These are phyloP conservation scores for Orthosia cruda DNA, from an alignment of 2,888 invertebrate genomes.

Conservation along the genomic window DNA sequence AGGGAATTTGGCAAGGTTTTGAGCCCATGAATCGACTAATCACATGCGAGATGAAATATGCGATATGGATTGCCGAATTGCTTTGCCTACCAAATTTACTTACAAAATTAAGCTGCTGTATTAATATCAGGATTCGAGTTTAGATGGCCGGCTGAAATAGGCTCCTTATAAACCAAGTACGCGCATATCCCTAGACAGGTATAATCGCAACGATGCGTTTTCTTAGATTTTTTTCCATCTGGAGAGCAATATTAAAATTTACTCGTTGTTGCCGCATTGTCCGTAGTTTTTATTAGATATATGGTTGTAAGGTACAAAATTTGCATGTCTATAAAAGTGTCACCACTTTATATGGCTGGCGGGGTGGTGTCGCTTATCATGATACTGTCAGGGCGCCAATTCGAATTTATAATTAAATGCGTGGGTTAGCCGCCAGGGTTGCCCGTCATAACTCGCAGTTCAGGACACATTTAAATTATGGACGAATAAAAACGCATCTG, in stretches of 20 bases:
- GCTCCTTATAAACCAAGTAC: background rate
- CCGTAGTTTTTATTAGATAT: slow-evolving; percentile 29
- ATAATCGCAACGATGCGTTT: background rate
- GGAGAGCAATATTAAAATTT: background rate
- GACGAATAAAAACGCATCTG: slow-evolving; percentile 50
- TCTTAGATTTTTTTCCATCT: no score
- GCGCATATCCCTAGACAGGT: background rate
- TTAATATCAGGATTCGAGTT: no score
- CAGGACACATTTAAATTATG: slow-evolving; percentile 48
- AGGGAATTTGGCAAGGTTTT: no score
- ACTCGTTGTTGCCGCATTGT: background rate
- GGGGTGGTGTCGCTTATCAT: slow-evolving; percentile 52
- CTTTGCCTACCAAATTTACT: no score
- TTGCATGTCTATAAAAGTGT: slow-evolving; percentile 61
- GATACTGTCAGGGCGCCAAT: slow-evolving; percentile 57
- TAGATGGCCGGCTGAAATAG: no score
- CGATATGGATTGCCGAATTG: no score
- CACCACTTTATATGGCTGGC: slow-evolving; percentile 46
- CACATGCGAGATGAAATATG: no score
- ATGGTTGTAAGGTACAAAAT: slow-evolving; percentile 46
- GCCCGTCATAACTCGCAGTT: slow-evolving; percentile 48
- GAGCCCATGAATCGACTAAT: no score
- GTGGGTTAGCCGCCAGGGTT: slow-evolving; percentile 43
- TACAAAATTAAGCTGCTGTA: no score
- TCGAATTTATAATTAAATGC: slow-evolving; percentile 65